phyloP scores from a whole-genome alignment of 2,888 invertebrate genomes.

The Drosophila leonis region DNA sequence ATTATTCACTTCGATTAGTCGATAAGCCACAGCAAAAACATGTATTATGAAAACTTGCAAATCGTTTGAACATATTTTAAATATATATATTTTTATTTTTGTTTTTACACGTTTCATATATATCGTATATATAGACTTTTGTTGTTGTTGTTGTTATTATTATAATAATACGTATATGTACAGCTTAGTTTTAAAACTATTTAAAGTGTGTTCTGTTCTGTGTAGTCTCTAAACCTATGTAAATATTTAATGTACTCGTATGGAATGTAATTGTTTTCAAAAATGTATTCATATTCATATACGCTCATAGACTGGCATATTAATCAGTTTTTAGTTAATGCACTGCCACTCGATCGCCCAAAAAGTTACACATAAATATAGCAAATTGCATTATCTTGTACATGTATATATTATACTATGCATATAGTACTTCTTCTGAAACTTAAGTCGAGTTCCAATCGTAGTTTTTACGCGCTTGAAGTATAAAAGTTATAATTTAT shows the following conservation, averaged over 20 bases:
- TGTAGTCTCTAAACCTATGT: slow-evolving; percentile 63
- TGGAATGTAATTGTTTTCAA: slow-evolving; percentile 65
- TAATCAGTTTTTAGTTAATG: slow-evolving; percentile 48
- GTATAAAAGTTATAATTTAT: slow-evolving; percentile 62
- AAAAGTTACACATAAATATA: slow-evolving; percentile 46
- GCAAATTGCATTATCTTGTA: slow-evolving; percentile 47
- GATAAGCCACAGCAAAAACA: neutral
- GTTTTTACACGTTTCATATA: slow-evolving; percentile 75
- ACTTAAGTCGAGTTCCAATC: slow-evolving; percentile 54
- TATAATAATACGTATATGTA: slow-evolving; percentile 66
- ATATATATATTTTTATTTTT: slow-evolving; percentile 70
- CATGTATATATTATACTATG: slow-evolving; percentile 1
- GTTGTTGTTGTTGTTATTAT: slow-evolving; percentile 35
- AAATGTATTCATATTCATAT: slow-evolving; percentile 64
- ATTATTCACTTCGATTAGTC: slow-evolving; percentile 1
- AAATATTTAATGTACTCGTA: slow-evolving; percentile 52
- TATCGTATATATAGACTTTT: slow-evolving; percentile 75
- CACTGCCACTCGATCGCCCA: slow-evolving; percentile 37
- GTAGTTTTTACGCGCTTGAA: slow-evolving; percentile 35
- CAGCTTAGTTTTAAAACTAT: slow-evolving; percentile 71
- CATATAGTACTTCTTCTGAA: slow-evolving; percentile 29
- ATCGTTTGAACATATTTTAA: slow-evolving; percentile 63
- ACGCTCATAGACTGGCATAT: slow-evolving; percentile 41
- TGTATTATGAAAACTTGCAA: slow-evolving; percentile 1
- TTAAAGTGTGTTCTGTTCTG: slow-evolving; percentile 56